Base-by-base conservation (phyloP, 2,888 invertebrate genomes). In the Phengaris arion region DNA sequence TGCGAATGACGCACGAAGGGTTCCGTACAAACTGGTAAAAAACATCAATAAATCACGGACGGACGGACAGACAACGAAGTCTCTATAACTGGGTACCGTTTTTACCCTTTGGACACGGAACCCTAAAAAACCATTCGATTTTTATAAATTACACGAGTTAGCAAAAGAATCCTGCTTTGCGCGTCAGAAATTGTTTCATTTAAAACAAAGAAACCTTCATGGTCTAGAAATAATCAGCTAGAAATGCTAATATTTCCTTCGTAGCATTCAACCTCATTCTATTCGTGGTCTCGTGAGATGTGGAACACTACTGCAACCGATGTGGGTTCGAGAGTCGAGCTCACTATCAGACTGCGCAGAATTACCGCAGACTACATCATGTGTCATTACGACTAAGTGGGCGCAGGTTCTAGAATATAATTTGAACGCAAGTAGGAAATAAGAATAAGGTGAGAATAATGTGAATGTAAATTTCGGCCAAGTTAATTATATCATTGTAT, bases 341-440 rank as follows among this genome's bases (percentile, higher is more conserved):
- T 35, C 72, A 54, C 13, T 12, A 52, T 15, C 69, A 35, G n/a
- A 51, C 70, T 51, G 15, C 48, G 51, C 5, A 6, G n/a, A 48
- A 46, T 69, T 9, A 48, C 70, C 2, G 70, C n/a, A 64, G 35
- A 10, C 46, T 54, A 55, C 35, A 64, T 64, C 22, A 64, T 64
- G 45, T 64, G 64, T 64, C 35, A 64, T 64, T 15, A 15, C 35
- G 6, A 12, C 45, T 64, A 45, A 64, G 64, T 64, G 64, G 35
- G 48, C 7, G 5, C 6, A 48, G 48, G 8, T 6, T 45, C 35
- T 64, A 64, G 22, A 64, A 64, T 45, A 64, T 64, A 10, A 59
- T 59, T 59, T 59, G 2, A 76, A 73, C 46, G 48, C 76, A 76
- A 77, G 74, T 76, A 76, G 74, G 52, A 64, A 54, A 74, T 75